A percentile compares a stretch with the other conserved stretches of the same genome.
Evolutionary conservation across 2,113 vertebrate species (phyloP).

Genomic region (Sinocyclocheilus rhinocerous): DNA sequence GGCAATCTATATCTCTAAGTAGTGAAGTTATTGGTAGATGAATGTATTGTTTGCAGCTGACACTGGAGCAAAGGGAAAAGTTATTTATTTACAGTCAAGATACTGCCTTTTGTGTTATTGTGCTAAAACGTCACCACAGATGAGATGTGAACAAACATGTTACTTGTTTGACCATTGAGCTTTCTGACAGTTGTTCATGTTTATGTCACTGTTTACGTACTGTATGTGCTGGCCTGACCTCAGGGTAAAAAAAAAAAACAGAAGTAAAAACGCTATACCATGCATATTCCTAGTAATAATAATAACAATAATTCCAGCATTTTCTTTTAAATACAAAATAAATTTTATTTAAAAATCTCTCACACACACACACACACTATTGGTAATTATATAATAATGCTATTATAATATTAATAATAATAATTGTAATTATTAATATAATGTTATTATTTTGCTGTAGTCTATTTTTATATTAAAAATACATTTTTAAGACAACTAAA

Average conservation of each 20-base stretch:
- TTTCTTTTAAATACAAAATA: too few species aligned
- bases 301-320: background rate
- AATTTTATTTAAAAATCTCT: too few species aligned
- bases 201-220: background rate
- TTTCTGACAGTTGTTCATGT: background rate
- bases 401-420: too few species aligned
- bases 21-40: constrained; percentile 24
- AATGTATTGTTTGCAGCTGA: background rate
- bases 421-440: too few species aligned
- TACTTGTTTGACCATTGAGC: background rate
- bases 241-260: background rate
- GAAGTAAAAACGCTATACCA: background rate
- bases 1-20: constrained; percentile 15
- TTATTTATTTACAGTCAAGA: constrained; percentile 19
- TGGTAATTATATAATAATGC: too few species aligned
- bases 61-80: background rate
- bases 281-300: background rate
- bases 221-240: background rate
- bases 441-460: too few species aligned
- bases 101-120: constrained; percentile 10
- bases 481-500: too few species aligned
- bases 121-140: constrained; percentile 1
- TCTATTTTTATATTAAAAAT: too few species aligned
- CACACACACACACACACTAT: too few species aligned
- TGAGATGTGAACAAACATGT: constrained; percentile 22